These are phyloP conservation scores for Tychaedon coryphoeus DNA, from an alignment of 2,113 vertebrate genomes.

Conservation along the genomic window DNA sequence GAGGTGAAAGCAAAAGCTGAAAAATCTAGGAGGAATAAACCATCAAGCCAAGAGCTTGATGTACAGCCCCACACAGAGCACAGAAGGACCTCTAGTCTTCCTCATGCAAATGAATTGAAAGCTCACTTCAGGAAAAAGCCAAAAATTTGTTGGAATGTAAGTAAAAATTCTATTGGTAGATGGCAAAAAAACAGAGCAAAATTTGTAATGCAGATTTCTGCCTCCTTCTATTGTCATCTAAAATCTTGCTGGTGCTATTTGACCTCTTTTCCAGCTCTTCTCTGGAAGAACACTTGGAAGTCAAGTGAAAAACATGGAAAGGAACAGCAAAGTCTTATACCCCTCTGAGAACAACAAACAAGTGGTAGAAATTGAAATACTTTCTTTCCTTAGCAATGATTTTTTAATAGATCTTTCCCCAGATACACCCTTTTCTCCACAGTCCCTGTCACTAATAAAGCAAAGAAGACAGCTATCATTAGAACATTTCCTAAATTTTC, in stretches of 20 bases:
- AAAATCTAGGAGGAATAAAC: neutral
- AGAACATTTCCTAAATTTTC: neutral
- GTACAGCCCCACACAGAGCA: neutral
- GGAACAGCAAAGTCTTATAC: neutral
- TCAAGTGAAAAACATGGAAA: neutral
- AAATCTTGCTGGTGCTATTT: neutral
- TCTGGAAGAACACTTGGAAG: neutral
- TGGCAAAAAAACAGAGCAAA: neutral
- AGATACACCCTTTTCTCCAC: neutral
- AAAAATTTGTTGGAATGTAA: neutral
- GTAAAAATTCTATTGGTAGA: neutral
- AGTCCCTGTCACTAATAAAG: neutral
- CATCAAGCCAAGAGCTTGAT: neutral
- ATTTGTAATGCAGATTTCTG: neutral
- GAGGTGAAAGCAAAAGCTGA: neutral
- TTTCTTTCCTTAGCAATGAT: neutral
- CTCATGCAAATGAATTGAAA: neutral
- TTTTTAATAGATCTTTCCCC: neutral
- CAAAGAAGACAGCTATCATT: neutral
- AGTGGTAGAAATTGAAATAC: neutral
- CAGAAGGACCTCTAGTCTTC: neutral
- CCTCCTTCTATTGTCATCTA: neutral
- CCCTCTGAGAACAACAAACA: neutral
- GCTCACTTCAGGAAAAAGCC: neutral
- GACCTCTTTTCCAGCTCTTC: neutral